Evolutionary conservation across 2,797 vertebrate species (phyloP), one percentile per base, ranked within the genome.

Genomic region (Lepilemur ruficaudatus): DNA sequence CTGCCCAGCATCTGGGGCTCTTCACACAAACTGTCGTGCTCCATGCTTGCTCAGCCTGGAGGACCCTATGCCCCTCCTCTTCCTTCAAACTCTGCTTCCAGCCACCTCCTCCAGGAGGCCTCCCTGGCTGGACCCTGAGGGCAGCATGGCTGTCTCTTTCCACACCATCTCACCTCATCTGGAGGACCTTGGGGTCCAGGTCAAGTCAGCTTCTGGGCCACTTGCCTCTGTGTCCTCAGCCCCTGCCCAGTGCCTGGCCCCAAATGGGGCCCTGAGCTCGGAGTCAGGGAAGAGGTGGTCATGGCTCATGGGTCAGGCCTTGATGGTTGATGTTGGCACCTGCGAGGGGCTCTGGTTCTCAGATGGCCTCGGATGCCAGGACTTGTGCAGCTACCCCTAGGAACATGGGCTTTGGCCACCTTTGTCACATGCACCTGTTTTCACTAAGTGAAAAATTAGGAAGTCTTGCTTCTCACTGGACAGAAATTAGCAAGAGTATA

Each of bases 21-120:
- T 41, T 0, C 17, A 72, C 28, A 30, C 32, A 10, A 7, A 41
- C 7, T 35, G 1, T 0, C 3, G 0, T 0, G 6, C 46, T 35
- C 3, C 9, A 25, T 7, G 23, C 23, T 15, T 28, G 52, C 89
- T 88, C 5, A 15, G 22, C 48, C 22, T 63, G 28, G 59, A 22
- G 38, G 30, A 7, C 30, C 12, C 35, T 1, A 6, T 38, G 13
- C 23, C 20, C 11, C 32, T 4, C 18, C 35, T 80, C 13, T 52
- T 80, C 48, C 79, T 67, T 48, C 25, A 48, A 6, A 46, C 50
- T 59, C 48, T 50, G 92, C n/a, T 67, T 25, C 35, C 7, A 79
- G 75, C 57, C 20, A 9, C 55, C 52, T 76, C 67, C 48, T 67
- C 85, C 48, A 43, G 65, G 80, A 61, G 61, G 17, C 55, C 83